Base-by-base conservation (phyloP, 2,797 vertebrate genomes). In the Triplophysa yarkandensis region DNA sequence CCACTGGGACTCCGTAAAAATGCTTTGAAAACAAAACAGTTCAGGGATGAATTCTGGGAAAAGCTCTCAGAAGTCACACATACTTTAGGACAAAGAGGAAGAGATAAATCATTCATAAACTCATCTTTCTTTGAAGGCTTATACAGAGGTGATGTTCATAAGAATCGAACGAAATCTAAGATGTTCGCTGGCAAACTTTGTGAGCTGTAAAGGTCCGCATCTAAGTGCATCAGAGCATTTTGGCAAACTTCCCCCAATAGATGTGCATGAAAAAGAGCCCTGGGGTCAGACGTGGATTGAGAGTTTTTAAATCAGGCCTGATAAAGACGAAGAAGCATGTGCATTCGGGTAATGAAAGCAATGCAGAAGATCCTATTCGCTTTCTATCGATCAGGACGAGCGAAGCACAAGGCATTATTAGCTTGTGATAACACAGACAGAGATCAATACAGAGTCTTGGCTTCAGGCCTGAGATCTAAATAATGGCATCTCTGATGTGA, bases 381-480 rank as follows among this genome's bases (percentile, higher is more conserved):
- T 54, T 55, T 57, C 28, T 78, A 78, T 79, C 69, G 74, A 81
- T 57, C 36, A 68, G 34, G 14, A 9, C 16, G 39, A 68, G 76
- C 54, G 62, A 54, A 68, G 54, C 65, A 62, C 55, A 55, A 30
- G 41, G 23, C 65, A 6, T 75, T 48, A 71, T 81, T 75, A 76
- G 65, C 62, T 55, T 6, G 48, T 71, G 62, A 75, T 78, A 63
- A 78, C 66, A 68, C 48, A 46, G 21, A 19, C n/a, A 43, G 13
- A 9, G 52, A 81, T 81, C 79, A 62, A 78, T 81, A 74, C 16
- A 30, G 19, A 30, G 27, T 63, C 10, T 43, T 50, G 64, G 14
- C 19, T n/a, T 66, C 39, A 74, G 52, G 19, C 19, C 50, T 27
- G 55, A 16, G 39, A 52, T 36, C 52, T 67, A 32, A 58, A 25